Conservation (phyloP, 2,797 vertebrate genomes). For the Emydoidea blandingii region DNA sequence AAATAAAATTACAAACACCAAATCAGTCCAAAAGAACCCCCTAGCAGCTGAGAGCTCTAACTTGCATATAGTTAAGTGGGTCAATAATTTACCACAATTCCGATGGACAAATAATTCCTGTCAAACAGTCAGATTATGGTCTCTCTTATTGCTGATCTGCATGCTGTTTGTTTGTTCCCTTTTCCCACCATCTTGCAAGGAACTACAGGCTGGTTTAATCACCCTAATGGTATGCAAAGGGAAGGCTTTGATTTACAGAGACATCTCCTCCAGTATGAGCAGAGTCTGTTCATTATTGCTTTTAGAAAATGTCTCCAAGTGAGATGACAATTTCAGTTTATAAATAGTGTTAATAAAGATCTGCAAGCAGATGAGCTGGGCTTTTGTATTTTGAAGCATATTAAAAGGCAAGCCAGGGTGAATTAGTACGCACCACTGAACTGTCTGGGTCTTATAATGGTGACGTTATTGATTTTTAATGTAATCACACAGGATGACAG, state of each 20-base stretch:
- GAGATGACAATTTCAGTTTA: slow-evolving; percentile 32
- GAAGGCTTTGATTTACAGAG: slow-evolving; percentile 25
- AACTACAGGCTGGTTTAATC: slow-evolving; percentile 22
- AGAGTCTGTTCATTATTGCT: slow-evolving; percentile 49
- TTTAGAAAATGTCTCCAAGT: slow-evolving; percentile 37
- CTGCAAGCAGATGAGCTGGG: neutral
- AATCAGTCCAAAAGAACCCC: neutral
- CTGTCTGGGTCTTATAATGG: neutral
- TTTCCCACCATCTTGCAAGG: neutral
- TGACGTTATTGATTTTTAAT: neutral
- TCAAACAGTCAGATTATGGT: neutral
- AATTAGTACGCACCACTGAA: slow-evolving; percentile 17
- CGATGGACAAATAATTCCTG: slow-evolving; percentile 36
- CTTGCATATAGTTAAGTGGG: neutral
- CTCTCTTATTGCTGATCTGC: slow-evolving; percentile 10
- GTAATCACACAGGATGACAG: slow-evolving; percentile 35
- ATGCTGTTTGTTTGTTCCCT: neutral
- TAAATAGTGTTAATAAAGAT: slow-evolving; percentile 56
- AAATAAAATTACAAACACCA: neutral
- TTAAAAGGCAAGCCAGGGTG: neutral
- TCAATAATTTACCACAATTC: slow-evolving; percentile 33
- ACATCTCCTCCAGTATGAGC: neutral
- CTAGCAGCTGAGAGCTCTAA: neutral
- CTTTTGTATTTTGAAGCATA: slow-evolving; percentile 33
- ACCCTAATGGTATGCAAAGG: neutral